Conservation (phyloP, 2,797 vertebrate species). For the Acanthornis magna region DNA sequence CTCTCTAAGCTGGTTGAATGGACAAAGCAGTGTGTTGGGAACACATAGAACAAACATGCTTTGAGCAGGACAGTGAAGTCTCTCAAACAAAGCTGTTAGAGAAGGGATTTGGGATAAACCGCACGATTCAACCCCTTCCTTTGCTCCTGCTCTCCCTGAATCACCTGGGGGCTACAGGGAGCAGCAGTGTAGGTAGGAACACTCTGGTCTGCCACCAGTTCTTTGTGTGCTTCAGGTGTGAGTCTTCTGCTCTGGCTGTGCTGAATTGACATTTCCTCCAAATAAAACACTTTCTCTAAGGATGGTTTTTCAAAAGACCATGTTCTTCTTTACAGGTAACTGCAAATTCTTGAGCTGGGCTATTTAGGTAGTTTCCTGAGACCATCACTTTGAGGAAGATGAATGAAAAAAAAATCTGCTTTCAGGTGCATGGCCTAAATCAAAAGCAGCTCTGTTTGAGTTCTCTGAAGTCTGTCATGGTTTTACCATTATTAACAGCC, state of each 20-base stretch:
- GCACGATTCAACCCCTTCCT: not conserved
- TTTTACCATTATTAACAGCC: not conserved
- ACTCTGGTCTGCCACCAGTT: accelerated
- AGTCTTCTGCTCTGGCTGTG: not conserved
- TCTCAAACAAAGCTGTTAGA: not conserved
- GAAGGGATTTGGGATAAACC: not conserved
- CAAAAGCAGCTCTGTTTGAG: constrained; percentile 14
- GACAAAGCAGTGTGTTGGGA: not conserved
- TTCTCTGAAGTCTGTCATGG: not conserved
- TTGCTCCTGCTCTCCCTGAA: not conserved
- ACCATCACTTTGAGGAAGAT: constrained; percentile 19
- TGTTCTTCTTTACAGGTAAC: not conserved
- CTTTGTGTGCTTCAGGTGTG: not conserved
- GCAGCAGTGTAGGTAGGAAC: not conserved
- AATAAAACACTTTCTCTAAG: not conserved
- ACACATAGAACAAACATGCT: not conserved
- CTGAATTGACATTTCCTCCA: not conserved
- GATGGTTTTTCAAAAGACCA: not conserved
- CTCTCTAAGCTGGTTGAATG: not conserved
- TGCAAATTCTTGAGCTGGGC: not conserved
- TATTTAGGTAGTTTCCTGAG: not conserved
- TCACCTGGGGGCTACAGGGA: not conserved
- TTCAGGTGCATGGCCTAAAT: constrained; percentile 3
- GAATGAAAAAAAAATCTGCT: constrained; percentile 10
- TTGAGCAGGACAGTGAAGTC: not conserved